phyloP scores from a whole-genome alignment of 64 coral and sea anemone genomes.

The Montipora capricornis region DNA sequence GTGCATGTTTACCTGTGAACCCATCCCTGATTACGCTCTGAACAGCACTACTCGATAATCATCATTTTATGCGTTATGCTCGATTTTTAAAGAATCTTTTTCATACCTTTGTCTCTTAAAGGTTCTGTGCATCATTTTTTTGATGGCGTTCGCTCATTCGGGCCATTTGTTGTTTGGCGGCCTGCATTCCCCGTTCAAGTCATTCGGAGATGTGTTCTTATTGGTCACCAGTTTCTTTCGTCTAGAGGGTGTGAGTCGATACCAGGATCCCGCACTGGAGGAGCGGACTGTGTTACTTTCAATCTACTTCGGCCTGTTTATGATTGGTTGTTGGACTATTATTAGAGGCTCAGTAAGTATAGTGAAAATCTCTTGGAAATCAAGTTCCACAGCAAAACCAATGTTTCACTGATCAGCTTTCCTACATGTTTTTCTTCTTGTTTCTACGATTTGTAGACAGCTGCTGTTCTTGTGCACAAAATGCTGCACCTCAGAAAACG shows the following conservation, averaged over 20 bases:
- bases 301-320: conserved; percentile 44
- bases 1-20: no score
- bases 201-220: conserved; percentile 24
- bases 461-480: conserved; percentile 12
- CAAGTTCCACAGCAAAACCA: no score
- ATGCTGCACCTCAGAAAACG: neutral
- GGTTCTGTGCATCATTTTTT: conserved; percentile 15
- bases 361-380: no score
- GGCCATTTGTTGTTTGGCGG: conserved; percentile 63
- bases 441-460: neutral
- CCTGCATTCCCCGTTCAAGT: conserved; percentile 37
- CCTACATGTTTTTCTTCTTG: neutral
- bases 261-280: neutral
- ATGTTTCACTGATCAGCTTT: neutral
- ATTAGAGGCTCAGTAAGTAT: conserved; percentile 48
- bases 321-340: conserved; percentile 33
- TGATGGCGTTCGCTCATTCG: conserved; percentile 43
- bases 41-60: no score
- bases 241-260: conserved; percentile 26
- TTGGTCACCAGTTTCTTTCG: conserved; percentile 38
- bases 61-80: no score
- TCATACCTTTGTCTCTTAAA: neutral
- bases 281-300: conserved; percentile 17
- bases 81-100: neutral
- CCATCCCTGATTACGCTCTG: no score